Conservation (phyloP, 2,888 invertebrate genomes). For the Mythimna impura region DNA sequence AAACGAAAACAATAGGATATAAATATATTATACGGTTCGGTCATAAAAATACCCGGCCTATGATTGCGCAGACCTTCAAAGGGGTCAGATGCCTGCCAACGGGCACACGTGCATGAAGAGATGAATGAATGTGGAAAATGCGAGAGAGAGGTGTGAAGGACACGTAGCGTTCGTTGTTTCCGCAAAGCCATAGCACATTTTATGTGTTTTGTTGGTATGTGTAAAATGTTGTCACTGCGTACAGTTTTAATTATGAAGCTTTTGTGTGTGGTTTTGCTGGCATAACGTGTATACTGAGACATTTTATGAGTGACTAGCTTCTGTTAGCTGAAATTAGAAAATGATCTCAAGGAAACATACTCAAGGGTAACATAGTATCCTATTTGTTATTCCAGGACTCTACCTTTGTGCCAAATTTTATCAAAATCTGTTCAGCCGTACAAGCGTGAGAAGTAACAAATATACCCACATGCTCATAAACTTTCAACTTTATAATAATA, state of each 20-base stretch:
- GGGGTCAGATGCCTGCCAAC: conserved; percentile 7
- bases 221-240: background rate
- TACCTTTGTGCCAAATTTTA: too few relatives aligned
- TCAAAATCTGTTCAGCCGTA: too few relatives aligned
- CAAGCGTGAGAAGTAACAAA: too few relatives aligned
- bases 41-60: background rate
- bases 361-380: too few relatives aligned
- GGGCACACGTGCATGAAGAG: conserved; percentile 15
- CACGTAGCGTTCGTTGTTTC: conserved; percentile 29
- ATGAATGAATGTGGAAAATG: conserved; percentile 47
- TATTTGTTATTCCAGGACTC: too few relatives aligned
- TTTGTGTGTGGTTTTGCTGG: background rate
- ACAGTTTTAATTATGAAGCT: conserved; percentile 9
- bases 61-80: conserved; percentile 20
- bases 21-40: background rate
- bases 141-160: conserved; percentile 1
- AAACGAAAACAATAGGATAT: background rate
- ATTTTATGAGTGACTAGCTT: background rate
- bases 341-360: too few relatives aligned
- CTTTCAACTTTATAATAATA: too few relatives aligned
- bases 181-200: conserved; percentile 7
- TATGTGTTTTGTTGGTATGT: conserved; percentile 10
- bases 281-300: background rate
- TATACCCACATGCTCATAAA: too few relatives aligned
- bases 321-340: too few relatives aligned